Evolutionary conservation across 2,113 vertebrate species (phyloP).

Genomic region (Myotis yumanensis): DNA sequence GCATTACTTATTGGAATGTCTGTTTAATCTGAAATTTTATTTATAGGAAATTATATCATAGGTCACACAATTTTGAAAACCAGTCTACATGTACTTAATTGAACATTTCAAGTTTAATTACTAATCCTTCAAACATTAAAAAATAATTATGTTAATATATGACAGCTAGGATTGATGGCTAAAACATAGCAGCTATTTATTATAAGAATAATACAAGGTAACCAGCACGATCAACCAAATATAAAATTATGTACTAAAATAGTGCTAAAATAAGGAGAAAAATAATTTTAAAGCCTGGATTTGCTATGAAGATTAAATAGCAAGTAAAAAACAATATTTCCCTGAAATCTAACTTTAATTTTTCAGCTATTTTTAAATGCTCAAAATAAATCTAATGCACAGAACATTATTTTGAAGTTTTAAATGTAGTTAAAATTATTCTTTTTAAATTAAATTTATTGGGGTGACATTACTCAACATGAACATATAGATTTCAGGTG

Average conservation of each 20-base stretch:
- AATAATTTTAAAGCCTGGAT: background rate
- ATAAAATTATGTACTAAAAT: background rate
- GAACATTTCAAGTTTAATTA: constrained; percentile 35
- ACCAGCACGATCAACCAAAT: background rate
- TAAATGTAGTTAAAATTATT: background rate
- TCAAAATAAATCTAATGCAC: background rate
- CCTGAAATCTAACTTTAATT: background rate
- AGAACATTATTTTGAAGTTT: background rate
- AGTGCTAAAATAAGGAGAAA: background rate
- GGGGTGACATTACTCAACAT: too few species aligned
- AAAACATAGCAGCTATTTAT: constrained; percentile 28
- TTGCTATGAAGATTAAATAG: background rate
- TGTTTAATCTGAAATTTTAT: constrained; percentile 34
- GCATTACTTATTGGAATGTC: background rate
- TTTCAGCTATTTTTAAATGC: background rate
- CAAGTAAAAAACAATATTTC: background rate
- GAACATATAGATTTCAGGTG: too few species aligned
- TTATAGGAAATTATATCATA: constrained; percentile 25
- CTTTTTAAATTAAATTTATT: background rate
- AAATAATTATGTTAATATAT: background rate
- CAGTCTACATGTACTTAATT: background rate
- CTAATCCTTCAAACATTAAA: background rate
- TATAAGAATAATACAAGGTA: background rate
- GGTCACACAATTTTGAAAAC: background rate
- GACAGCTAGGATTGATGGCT: background rate